These are phyloP conservation scores for Xestobium rufovillosum DNA, from an alignment of 2,888 invertebrate species.

Conservation along the genomic window DNA sequence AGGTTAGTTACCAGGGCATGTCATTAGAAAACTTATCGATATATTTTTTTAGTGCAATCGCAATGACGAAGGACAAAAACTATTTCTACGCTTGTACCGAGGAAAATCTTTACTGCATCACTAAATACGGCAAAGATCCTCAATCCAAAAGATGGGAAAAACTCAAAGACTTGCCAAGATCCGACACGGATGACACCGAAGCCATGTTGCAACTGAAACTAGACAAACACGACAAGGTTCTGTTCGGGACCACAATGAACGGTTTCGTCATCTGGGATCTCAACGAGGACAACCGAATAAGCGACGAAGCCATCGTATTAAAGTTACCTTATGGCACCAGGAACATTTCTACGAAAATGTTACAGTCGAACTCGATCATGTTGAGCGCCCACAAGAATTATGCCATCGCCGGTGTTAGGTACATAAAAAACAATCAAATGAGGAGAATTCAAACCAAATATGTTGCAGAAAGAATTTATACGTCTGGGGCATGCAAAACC, in stretches of 20 bases:
- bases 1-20: slow-evolving; percentile 44
- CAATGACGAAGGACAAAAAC: slow-evolving; percentile 59
- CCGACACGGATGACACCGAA: slow-evolving; percentile 65
- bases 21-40: not conserved
- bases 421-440: slow-evolving; percentile 11
- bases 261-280: slow-evolving; percentile 81
- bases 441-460: slow-evolving; percentile 4
- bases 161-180: slow-evolving; percentile 54
- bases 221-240: slow-evolving; percentile 70
- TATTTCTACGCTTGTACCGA: slow-evolving; percentile 64
- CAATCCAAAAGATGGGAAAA: slow-evolving; percentile 57
- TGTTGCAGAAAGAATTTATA: slow-evolving; percentile 70
- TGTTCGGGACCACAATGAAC: slow-evolving; percentile 75
- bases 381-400: slow-evolving; percentile 85
- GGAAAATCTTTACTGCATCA: slow-evolving; percentile 51
- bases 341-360: slow-evolving; percentile 88
- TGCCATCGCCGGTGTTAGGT: slow-evolving; percentile 91
- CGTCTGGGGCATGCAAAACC: slow-evolving; percentile 81
- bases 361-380: slow-evolving; percentile 85
- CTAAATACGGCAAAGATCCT: slow-evolving; percentile 41
- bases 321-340: slow-evolving; percentile 78
- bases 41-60: slow-evolving; percentile 51
- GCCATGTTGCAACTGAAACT: slow-evolving; percentile 75
- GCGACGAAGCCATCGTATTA: slow-evolving; percentile 56
- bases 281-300: slow-evolving; percentile 46